Evolutionary conservation across 2,113 vertebrate genomes (phyloP).

Genomic region (Noturus placidus): DNA sequence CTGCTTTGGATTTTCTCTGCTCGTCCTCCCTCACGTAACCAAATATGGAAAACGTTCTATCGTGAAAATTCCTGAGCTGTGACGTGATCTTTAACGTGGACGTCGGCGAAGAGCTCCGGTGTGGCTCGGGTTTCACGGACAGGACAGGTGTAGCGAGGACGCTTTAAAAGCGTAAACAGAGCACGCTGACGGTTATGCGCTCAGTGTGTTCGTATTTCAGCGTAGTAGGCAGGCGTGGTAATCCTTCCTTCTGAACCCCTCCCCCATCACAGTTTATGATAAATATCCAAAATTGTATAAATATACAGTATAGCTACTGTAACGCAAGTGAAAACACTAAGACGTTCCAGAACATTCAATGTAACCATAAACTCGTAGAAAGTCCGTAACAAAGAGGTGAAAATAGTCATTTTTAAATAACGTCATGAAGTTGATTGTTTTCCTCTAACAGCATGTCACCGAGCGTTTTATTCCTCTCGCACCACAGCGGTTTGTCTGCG

Average conservation of each 20-base stretch:
- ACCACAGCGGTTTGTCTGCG: not conserved
- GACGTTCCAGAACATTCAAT: not conserved
- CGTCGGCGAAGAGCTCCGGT: constrained; percentile 54
- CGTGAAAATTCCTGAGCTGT: not conserved
- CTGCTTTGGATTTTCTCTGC: constrained; percentile 15
- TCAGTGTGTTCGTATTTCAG: constrained; percentile 6
- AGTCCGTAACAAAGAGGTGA: not conserved
- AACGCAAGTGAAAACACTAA: not conserved
- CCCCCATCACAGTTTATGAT: not conserved
- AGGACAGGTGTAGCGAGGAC: constrained; percentile 70
- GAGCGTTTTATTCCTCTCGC: no score
- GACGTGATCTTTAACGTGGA: not conserved
- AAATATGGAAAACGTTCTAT: not conserved
- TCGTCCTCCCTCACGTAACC: constrained; percentile 35
- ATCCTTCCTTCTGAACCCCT: not conserved
- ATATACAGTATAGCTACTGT: not conserved
- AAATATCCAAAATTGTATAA: not conserved
- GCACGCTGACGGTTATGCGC: not conserved
- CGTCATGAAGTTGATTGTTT: no score
- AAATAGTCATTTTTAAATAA: no score
- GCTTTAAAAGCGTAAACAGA: constrained; percentile 57
- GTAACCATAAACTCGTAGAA: not conserved
- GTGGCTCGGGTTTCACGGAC: constrained; percentile 67
- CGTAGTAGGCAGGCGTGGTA: not conserved
- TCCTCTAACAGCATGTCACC: no score